phyloP scores from a whole-genome alignment of 2,113 vertebrate genomes.

The Xiphorhynchus elegans region DNA sequence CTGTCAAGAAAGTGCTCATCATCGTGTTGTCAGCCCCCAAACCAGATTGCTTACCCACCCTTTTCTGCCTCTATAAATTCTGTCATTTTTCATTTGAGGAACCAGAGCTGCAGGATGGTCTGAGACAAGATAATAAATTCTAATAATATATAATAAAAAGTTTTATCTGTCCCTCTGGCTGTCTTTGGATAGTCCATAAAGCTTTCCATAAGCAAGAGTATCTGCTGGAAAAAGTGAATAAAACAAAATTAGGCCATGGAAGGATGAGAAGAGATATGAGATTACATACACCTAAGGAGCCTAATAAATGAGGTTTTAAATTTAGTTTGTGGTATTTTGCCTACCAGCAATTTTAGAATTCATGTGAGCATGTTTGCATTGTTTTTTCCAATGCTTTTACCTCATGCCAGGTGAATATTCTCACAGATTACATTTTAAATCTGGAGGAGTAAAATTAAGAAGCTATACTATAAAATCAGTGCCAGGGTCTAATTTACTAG shows the following conservation, averaged over 20 bases:
- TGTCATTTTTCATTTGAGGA: neutral
- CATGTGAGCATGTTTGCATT: neutral
- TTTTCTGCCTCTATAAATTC: neutral
- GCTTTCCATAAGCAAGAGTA: neutral
- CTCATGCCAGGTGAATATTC: neutral
- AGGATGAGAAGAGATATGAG: neutral
- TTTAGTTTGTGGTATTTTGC: neutral
- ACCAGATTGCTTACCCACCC: neutral
- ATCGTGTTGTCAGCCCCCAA: neutral
- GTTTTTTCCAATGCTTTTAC: neutral
- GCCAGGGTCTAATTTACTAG: neutral
- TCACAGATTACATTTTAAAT: neutral
- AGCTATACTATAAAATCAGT: neutral
- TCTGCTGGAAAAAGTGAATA: neutral
- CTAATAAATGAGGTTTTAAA: neutral
- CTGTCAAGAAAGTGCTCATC: neutral
- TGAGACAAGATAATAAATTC: neutral
- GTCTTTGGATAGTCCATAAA: neutral
- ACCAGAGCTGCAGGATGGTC: neutral
- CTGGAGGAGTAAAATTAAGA: neutral
- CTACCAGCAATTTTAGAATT: neutral
- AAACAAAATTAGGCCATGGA: neutral
- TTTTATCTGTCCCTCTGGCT: neutral
- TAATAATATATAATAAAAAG: neutral
- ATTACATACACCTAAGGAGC: neutral